Evolutionary conservation across 2,113 vertebrate species (phyloP).

Genomic region (Pelusios castaneus): DNA sequence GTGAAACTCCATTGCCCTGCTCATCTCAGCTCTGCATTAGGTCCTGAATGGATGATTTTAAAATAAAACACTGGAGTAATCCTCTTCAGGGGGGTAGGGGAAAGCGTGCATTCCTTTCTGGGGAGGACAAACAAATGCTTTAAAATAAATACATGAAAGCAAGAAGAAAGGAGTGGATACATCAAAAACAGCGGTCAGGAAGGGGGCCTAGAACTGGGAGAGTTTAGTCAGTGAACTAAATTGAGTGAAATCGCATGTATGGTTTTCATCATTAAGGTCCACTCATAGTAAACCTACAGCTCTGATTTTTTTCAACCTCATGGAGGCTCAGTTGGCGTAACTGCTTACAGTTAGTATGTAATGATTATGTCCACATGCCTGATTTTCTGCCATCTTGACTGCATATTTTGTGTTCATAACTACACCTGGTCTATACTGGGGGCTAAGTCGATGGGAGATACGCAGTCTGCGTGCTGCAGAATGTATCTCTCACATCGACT

Average conservation of each 20-base stretch:
- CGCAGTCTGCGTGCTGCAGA: too few species aligned
- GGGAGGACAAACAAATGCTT: slow-evolving; percentile 7
- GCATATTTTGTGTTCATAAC: not conserved
- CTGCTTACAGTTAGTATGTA: not conserved
- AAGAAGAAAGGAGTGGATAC: not conserved
- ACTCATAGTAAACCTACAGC: not conserved
- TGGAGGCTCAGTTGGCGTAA: not conserved
- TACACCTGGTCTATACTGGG: too few species aligned
- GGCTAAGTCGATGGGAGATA: too few species aligned
- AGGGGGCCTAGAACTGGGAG: not conserved
- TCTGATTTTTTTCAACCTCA: not conserved
- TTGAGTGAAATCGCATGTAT: not conserved
- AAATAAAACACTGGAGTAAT: slow-evolving; percentile 8
- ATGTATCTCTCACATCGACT: too few species aligned
- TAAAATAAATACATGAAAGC: not conserved
- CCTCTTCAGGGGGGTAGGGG: not conserved
- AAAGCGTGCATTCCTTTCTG: not conserved
- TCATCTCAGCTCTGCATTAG: not conserved
- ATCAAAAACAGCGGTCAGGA: not conserved
- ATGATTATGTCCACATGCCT: not conserved
- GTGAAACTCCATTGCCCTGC: not conserved
- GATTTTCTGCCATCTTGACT: not conserved
- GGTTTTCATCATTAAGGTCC: not conserved
- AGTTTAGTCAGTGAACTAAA: not conserved
- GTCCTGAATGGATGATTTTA: not conserved